Evolutionary conservation across 2,797 vertebrate genomes (phyloP).

Genomic region (Lutjanus argentimaculatus): DNA sequence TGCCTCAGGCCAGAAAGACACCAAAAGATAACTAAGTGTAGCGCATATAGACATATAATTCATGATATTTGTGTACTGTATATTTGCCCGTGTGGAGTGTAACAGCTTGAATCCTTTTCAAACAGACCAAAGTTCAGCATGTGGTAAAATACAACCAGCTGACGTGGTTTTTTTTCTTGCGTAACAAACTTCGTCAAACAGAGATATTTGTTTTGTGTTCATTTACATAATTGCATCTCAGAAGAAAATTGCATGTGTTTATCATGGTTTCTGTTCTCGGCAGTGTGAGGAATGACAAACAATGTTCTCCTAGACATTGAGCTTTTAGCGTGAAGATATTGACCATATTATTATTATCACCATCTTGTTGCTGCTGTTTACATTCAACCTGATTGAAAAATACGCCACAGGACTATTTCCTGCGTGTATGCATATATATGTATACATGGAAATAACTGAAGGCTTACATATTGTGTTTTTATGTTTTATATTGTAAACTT

Average conservation of each 20-base stretch:
- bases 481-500: too few species aligned
- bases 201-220: conserved; percentile 32
- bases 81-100: neutral
- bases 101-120: conserved; percentile 25
- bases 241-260: too few species aligned
- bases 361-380: too few species aligned
- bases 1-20: neutral
- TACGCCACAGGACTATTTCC: too few species aligned
- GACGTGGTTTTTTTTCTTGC: conserved; percentile 6
- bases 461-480: too few species aligned
- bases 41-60: neutral
- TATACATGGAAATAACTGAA: too few species aligned
- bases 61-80: neutral
- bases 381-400: too few species aligned
- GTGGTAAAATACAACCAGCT: conserved; percentile 9
- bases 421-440: too few species aligned
- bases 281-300: neutral
- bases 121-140: conserved; percentile 53
- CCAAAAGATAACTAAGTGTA: neutral
- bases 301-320: too few species aligned
- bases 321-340: too few species aligned
- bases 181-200: conserved; percentile 9
- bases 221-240: neutral
- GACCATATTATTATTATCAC: too few species aligned
- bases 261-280: too few species aligned